Evolutionary conservation across 2,113 vertebrate genomes (phyloP), one percentile per base, ranked within the genome.

Genomic region (Clarias gariepinus): DNA sequence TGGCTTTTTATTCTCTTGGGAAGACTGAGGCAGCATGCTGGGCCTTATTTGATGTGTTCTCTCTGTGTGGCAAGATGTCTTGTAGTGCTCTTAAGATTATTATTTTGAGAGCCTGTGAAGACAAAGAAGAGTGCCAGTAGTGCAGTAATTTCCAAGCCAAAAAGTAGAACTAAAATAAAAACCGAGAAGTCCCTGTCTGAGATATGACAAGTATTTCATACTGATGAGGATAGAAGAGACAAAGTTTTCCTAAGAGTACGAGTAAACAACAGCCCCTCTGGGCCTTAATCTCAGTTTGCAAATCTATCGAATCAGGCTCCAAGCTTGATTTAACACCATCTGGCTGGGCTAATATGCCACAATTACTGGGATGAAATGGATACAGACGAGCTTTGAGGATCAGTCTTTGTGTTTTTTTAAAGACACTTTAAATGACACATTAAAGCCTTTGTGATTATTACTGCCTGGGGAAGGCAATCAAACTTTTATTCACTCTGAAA

Each of bases 21-120:
- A 92, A 91, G 93, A 92, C 90, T 81, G 83, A 88, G 91, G 86
- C 91, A 92, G 92, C 91, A 93, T 89, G 92, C 93, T 82, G 90
- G 91, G 93, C 87, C 86, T 89, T 92, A 83, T 95, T 93, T 95
- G 93, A 95, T 94, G 95, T 94, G 90, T 91, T 91, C 87, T 92
- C 94, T 91, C 92, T 90, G 91, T 93, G 93, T 94, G 92, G 93
- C 91, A 91, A 92, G 92, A 92, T 89, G 89, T 92, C 91, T 92
- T 93, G 92, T 91, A 93, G 91, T 90, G 87, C 90, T 91, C 92
- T 93, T 94, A 94, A 94, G 93, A 95, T 89, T 92, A 94, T 94
- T 92, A 91, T 93, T 94, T 84, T 94, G 93, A 93, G 92, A 92
- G 88, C 86, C 87, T 88, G 86, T 89, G 92, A 92, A 93, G 93